Conservation (phyloP, 2,888 invertebrate species). For the Eulithis prunata region DNA sequence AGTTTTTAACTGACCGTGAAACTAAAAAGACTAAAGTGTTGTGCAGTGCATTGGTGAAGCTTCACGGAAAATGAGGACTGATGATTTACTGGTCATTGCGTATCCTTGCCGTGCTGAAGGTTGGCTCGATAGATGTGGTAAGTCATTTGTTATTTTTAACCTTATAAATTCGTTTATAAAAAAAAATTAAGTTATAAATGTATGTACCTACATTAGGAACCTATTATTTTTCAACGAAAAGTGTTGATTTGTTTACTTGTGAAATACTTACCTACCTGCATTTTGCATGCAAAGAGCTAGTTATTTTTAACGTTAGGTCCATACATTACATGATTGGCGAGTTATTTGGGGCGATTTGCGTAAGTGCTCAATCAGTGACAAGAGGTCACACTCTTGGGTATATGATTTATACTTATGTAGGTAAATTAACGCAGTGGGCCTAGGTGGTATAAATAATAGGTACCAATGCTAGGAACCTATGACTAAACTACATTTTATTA, state of each 20-base stretch:
- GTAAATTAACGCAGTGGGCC: neutral
- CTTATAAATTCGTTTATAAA: no score
- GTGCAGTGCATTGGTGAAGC: conserved; percentile 47
- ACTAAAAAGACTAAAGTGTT: conserved; percentile 27
- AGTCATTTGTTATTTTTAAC: conserved; percentile 43
- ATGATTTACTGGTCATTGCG: conserved; percentile 64
- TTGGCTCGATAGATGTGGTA: conserved; percentile 79
- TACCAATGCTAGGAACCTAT: no score
- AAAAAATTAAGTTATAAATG: no score
- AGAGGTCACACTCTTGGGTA: conserved; percentile 58
- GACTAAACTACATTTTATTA: no score
- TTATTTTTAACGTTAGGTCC: conserved; percentile 22
- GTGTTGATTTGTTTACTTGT: conserved; percentile 26
- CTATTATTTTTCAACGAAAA: no score
- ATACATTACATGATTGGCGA: conserved; percentile 52
- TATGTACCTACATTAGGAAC: no score
- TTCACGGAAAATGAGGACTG: conserved; percentile 66
- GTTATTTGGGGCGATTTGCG: conserved; percentile 74
- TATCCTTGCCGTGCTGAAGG: conserved; percentile 80
- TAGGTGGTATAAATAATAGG: no score
- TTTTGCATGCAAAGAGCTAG: conserved; percentile 33
- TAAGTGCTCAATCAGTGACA: conserved; percentile 66
- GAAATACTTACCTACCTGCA: conserved; percentile 29
- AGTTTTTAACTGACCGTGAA: conserved; percentile 40
- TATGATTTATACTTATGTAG: neutral